A percentile compares a stretch with the other conserved stretches of the same genome.
These are phyloP conservation scores for Timandra comae DNA, from an alignment of 2,888 invertebrate genomes.

Conservation along the genomic window DNA sequence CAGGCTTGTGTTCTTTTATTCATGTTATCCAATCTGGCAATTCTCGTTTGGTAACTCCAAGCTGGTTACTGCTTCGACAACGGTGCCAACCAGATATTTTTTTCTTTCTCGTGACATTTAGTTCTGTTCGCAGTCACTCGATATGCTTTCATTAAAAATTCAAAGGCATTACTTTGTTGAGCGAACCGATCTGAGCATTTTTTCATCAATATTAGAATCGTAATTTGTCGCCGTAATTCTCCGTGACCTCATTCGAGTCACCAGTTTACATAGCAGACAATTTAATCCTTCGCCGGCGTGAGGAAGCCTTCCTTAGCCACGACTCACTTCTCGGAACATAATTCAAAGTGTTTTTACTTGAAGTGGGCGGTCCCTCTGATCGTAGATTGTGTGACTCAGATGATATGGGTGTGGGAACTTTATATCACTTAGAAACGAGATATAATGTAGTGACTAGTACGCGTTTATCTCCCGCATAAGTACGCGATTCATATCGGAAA, in stretches of 20 bases:
- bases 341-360: slow-evolving; percentile 49
- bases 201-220: slow-evolving; percentile 24
- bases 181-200: slow-evolving; percentile 21
- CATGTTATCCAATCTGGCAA: slow-evolving; percentile 57
- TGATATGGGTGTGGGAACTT: slow-evolving; percentile 61
- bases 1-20: slow-evolving; percentile 52
- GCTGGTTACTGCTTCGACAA: slow-evolving; percentile 29
- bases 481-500: slow-evolving; percentile 46
- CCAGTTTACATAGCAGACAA: slow-evolving; percentile 40
- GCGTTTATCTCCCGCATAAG: slow-evolving; percentile 47
- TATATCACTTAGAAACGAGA: slow-evolving; percentile 41
- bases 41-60: slow-evolving; percentile 56
- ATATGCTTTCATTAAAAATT: slow-evolving; percentile 30
- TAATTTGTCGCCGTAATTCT: slow-evolving; percentile 25
- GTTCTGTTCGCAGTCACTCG: slow-evolving; percentile 28
- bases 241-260: slow-evolving; percentile 35
- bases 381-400: slow-evolving; percentile 60
- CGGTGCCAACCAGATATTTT: slow-evolving; percentile 53
- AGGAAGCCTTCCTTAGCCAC: slow-evolving; percentile 34
- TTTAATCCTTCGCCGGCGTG: slow-evolving; percentile 34
- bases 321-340: slow-evolving; percentile 44
- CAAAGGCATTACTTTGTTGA: slow-evolving; percentile 27
- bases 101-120: slow-evolving; percentile 41
- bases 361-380: slow-evolving; percentile 58
- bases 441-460: slow-evolving; percentile 32